phyloP scores from a whole-genome alignment of 2,888 invertebrate species.

The Antitype chi region DNA sequence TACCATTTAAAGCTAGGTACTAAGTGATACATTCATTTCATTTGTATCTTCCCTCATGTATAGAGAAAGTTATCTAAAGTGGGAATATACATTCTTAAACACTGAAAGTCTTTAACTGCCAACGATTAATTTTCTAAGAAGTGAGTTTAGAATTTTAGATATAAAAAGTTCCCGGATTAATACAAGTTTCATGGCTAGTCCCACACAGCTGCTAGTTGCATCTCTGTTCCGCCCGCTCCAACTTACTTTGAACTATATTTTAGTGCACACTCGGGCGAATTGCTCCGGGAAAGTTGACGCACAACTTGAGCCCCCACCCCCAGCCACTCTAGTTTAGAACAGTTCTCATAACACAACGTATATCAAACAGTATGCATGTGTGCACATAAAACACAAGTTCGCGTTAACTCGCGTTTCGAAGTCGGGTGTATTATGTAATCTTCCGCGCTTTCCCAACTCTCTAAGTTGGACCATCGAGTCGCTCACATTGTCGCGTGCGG shows the following conservation, averaged over 20 bases:
- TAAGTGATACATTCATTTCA: not conserved
- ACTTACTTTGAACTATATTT: constrained; percentile 85
- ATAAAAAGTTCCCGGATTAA: constrained; percentile 67
- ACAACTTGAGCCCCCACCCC: constrained; percentile 64
- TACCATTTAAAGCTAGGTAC: not conserved
- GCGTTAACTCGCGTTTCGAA: constrained; percentile 73
- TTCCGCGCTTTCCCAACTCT: constrained; percentile 75
- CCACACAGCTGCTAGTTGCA: constrained; percentile 70
- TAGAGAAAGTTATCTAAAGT: not conserved
- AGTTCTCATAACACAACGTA: constrained; percentile 75
- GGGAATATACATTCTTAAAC: not conserved
- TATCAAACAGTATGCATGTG: constrained; percentile 72
- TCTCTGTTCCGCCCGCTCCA: constrained; percentile 71
- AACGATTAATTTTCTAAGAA: constrained; percentile 52
- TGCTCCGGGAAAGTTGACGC: constrained; percentile 78
- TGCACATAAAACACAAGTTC: constrained; percentile 78
- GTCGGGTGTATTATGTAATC: constrained; percentile 78
- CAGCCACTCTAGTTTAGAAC: constrained; percentile 70
- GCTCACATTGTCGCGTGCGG: constrained; percentile 76
- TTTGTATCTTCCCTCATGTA: no score
- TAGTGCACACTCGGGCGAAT: constrained; percentile 78
- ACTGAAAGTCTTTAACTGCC: not conserved
- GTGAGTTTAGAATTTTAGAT: constrained; percentile 44
- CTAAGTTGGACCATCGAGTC: constrained; percentile 75
- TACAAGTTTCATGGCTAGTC: constrained; percentile 71